phyloP scores from a whole-genome alignment of 2,888 invertebrate genomes.

The Erpobdella octoculata region DNA sequence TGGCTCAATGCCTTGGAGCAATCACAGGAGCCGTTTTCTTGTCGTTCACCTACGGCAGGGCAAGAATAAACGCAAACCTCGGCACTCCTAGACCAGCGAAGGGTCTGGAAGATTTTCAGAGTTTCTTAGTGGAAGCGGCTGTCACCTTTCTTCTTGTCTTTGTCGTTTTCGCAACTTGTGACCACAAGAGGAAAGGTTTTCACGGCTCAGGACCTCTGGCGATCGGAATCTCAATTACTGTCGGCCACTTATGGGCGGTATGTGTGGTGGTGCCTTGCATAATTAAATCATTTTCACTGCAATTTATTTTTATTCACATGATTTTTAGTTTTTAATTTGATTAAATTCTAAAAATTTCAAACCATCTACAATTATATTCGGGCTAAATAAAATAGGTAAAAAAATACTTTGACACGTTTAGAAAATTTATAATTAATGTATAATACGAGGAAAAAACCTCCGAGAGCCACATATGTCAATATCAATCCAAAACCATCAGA shows the following conservation, averaged over 20 bases:
- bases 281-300: background rate
- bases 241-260: constrained; percentile 38
- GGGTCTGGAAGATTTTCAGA: constrained; percentile 22
- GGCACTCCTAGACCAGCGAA: background rate
- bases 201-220: constrained; percentile 38
- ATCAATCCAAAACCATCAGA: too few relatives aligned
- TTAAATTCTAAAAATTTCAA: background rate
- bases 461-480: too few relatives aligned
- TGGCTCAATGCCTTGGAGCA: constrained; percentile 73
- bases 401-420: too few relatives aligned
- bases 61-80: background rate
- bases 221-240: constrained; percentile 38
- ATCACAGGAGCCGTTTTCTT: constrained; percentile 54
- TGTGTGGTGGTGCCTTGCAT: constrained; percentile 21
- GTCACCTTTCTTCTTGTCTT: constrained; percentile 40
- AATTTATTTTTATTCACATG: background rate
- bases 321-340: background rate
- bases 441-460: too few relatives aligned
- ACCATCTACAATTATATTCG: background rate
- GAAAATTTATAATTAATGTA: too few relatives aligned
- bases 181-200: constrained; percentile 36
- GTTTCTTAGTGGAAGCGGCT: constrained; percentile 35
- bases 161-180: constrained; percentile 38
- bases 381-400: too few relatives aligned
- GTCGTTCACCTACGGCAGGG: background rate